Evolutionary conservation across 2,888 invertebrate genomes (phyloP), one percentile per base, ranked within the genome.

Genomic region (Pimpla rufipes): DNA sequence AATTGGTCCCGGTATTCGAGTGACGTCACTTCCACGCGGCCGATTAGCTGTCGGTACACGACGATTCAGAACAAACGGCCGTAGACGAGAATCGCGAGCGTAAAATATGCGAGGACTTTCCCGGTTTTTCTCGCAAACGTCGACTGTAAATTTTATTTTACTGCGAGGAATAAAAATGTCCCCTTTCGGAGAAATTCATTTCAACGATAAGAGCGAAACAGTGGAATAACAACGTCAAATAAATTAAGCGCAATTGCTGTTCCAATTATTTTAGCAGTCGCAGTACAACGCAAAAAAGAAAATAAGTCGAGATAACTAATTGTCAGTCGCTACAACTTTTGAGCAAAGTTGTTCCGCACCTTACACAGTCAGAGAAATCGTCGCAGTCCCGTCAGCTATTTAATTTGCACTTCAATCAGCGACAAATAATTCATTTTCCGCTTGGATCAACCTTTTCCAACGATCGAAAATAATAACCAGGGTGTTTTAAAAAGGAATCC

Each of bases 1-100:
- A 73, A 82, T 78, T 42, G 67, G 50, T 59, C 45, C 47, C 40
- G 81, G 59, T n/a, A 37, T 21, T 42, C 47, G 55, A 75, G 21
- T 40, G 62, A 40, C 45, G 64, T 57, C 45, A 40, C 37, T 67
- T 50, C 50, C 16, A 35, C 42, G n/a, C 47, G 23, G 45, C 29
- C 35, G 45, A 68, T 42, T 40, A 35, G 35, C 47, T 59, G 8
- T n/a, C n/a, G 6, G 29, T 68, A 35, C 68, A 55, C 52, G 18
- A 40, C 70, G 37, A 40, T 62, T 37, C 62, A 62, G 37, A 62
- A 62, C 37, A 1, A 18, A 62, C 37, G n/a, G 35, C 16, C 37
- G 35, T 7, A 35, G 35, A 35, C 57, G 29, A 29, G 29, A 13
- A 16, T 59, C 21, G 23, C 55, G 37, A 57, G 10, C 40, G 45